Evolutionary conservation across 1,140 invertebrate genomes (phyloP).

Genomic region (Pseudomyrmex gracilis): DNA sequence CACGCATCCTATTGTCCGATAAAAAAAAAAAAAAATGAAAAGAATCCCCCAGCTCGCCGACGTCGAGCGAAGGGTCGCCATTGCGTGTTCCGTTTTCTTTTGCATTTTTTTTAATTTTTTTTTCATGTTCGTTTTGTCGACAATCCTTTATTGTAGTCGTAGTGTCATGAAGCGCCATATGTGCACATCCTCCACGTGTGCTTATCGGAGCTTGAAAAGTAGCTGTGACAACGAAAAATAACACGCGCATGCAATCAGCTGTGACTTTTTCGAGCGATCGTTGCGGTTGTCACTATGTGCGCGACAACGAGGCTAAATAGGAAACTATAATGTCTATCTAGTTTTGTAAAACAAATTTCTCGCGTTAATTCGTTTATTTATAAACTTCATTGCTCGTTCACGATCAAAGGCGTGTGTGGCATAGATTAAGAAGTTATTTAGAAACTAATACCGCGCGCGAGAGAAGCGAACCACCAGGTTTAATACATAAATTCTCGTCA

Average conservation of each 20-base stretch:
- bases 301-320: background rate
- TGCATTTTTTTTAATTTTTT: no score
- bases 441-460: no score
- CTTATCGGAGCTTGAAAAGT: constrained; percentile 33
- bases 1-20: constrained; percentile 25
- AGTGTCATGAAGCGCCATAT: background rate
- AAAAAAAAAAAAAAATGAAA: constrained; percentile 6
- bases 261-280: constrained; percentile 7
- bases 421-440: constrained; percentile 7
- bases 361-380: constrained; percentile 9
- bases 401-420: background rate
- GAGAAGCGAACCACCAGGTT: background rate
- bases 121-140: background rate
- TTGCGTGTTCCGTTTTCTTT: constrained; percentile 11
- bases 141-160: constrained; percentile 48
- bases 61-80: constrained; percentile 23
- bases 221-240: constrained; percentile 51
- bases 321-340: background rate
- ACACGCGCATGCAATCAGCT: constrained; percentile 20
- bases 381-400: constrained; percentile 5
- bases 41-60: background rate
- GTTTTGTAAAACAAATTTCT: background rate
- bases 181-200: background rate
- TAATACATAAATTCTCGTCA: no score
- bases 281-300: constrained; percentile 40